Evolutionary conservation across 2,113 vertebrate species (phyloP), one percentile per base, ranked within the genome.

Genomic region (Alosa alosa): DNA sequence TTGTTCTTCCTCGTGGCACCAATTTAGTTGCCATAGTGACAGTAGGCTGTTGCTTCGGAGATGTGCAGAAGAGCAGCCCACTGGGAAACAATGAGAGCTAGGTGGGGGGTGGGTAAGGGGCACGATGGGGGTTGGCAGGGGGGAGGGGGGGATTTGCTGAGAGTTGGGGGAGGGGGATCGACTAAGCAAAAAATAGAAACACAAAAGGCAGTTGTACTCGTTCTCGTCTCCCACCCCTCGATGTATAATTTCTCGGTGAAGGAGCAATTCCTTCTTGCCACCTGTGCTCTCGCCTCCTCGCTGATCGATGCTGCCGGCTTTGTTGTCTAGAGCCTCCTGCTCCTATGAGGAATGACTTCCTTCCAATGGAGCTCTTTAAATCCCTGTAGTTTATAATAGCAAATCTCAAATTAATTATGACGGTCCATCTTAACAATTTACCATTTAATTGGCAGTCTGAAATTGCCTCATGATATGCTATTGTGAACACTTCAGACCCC

Each of bases 41-140:
- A 84, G 78, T 84, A 88, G 88, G 84, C 89, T 78, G 88, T 90
- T 90, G 86, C 89, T 86, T 46, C 15, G 86, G 89, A 89, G 87
- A 89, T 86, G 84, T 87, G 64, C 86, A 85, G 88, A 87, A 85
- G 64, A 85, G 64, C 82, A 81, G 84, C 84, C 84, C 86, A 84
- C 75, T 82, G 83, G 86, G 82, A 90, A 89, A 89, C 86, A 84
- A 87, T 87, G 82, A 85, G 85, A 84, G 84, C 84, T 87, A 68
- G 60, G 44, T 31, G 83, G 82, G 60, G 87, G 81, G n/a, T 31
- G 52, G 64, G 10, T 3, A 8, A 5, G n/a, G 8, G 25, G 25
- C 1, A 10, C 2, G 36, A 11, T 1, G 85, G 78, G 45, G 84
- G 87, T 60, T 84, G 81, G 72, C 36, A 39, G 9, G 25, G 10